These are phyloP conservation scores for Halichoeres trimaculatus DNA, from an alignment of 2,113 vertebrate species.

Conservation along the genomic window DNA sequence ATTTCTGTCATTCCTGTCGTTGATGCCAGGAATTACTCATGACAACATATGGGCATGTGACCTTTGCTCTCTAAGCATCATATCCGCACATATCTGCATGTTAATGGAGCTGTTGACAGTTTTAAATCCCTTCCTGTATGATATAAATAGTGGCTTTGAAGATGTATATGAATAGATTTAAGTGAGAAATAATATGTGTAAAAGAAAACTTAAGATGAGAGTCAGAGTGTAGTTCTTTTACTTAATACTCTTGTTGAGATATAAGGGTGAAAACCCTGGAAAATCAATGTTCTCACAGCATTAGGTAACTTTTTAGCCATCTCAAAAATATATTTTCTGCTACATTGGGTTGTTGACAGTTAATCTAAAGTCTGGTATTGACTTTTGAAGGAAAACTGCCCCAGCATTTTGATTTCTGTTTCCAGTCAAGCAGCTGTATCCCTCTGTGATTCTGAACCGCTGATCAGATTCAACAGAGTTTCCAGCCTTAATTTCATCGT, in stretches of 20 bases:
- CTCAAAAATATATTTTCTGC: slow-evolving; percentile 9
- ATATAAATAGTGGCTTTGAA: neutral
- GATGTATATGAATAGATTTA: neutral
- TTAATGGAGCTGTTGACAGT: neutral
- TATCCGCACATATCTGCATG: neutral
- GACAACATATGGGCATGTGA: neutral
- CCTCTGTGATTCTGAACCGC: slow-evolving; percentile 9
- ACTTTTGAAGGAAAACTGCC: slow-evolving; percentile 3
- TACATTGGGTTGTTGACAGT: slow-evolving; percentile 4
- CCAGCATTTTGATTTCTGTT: slow-evolving; percentile 15
- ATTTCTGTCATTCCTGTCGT: too few species aligned
- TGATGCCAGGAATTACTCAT: neutral
- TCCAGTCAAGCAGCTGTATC: neutral
- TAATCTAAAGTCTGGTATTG: slow-evolving; percentile 9
- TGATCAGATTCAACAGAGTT: slow-evolving; percentile 25
- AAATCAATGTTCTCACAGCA: neutral
- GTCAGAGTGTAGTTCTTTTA: neutral
- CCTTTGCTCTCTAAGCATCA: neutral
- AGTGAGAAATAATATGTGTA: neutral
- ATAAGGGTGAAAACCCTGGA: slow-evolving; percentile 1
- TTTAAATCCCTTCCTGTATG: neutral
- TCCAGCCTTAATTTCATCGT: slow-evolving; percentile 29
- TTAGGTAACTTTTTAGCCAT: neutral
- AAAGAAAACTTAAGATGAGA: neutral
- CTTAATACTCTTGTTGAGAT: neutral